A percentile compares a stretch with the other conserved stretches of the same genome.
Conservation (phyloP, 1,140 invertebrate species). For the Penaeus indicus region DNA sequence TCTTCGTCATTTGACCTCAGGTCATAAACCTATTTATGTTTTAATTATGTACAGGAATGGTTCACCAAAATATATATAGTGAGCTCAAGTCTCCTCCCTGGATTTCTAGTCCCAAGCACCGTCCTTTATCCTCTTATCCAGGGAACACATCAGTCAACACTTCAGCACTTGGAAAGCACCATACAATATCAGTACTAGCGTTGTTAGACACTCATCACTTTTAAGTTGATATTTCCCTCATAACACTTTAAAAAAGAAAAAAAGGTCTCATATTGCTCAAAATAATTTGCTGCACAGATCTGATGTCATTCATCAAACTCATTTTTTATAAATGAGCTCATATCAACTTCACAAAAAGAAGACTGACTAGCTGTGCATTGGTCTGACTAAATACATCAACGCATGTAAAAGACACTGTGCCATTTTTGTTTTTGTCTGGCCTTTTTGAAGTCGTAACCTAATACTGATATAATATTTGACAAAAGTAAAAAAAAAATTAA, state of each 20-base stretch:
- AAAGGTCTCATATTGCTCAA: too few relatives aligned
- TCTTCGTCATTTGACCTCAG: conserved; percentile 7
- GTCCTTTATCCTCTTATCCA: too few relatives aligned
- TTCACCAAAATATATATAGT: conserved; percentile 37
- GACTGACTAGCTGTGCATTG: conserved; percentile 35
- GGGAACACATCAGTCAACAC: conserved; percentile 19
- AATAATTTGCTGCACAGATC: conserved; percentile 1
- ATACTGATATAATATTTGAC: conserved; percentile 44
- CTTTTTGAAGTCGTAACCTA: conserved; percentile 18
- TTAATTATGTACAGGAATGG: conserved; percentile 51
- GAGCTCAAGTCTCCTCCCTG: conserved; percentile 23
- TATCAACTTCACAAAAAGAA: too few relatives aligned
- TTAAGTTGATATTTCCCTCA: too few relatives aligned
- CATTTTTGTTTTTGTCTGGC: background rate
- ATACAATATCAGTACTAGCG: conserved; percentile 26
- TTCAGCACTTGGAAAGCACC: conserved; percentile 51
- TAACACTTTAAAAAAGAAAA: too few relatives aligned
- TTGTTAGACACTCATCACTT: too few relatives aligned
- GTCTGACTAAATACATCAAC: conserved; percentile 4
- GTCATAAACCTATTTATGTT: conserved; percentile 27
- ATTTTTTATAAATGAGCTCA: background rate
- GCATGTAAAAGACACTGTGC: background rate
- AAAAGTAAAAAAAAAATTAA: background rate
- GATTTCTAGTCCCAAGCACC: background rate
- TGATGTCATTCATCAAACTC: background rate